These are phyloP conservation scores for Bicyclus anynana DNA, from an alignment of 1,140 invertebrate genomes.

Conservation along the genomic window DNA sequence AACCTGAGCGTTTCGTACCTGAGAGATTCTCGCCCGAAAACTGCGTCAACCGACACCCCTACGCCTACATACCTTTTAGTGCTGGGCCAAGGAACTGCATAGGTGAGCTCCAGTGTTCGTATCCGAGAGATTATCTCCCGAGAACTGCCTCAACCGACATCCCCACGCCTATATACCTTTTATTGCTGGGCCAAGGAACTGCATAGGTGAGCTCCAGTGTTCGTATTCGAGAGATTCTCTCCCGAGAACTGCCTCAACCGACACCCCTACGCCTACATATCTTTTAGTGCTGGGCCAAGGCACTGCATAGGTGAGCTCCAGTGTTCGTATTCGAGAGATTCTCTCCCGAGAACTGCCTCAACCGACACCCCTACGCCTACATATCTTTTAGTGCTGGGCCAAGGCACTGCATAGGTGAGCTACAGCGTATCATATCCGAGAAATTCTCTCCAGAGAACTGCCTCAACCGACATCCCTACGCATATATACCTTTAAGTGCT, in stretches of 20 bases:
- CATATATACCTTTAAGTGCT: constrained; percentile 83
- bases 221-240: constrained; percentile 79
- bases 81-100: constrained; percentile 80
- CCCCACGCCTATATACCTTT: too few species aligned
- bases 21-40: constrained; percentile 78
- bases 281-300: constrained; percentile 82
- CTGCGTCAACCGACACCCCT: constrained; percentile 63
- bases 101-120: too few species aligned
- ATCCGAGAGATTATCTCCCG: too few species aligned
- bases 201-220: too few species aligned
- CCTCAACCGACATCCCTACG: constrained; percentile 65
- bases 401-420: too few species aligned
- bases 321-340: too few species aligned
- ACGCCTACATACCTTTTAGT: constrained; percentile 82
- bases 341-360: too few species aligned
- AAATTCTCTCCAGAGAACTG: constrained; percentile 75
- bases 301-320: constrained; percentile 76
- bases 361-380: too few species aligned
- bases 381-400: too few species aligned
- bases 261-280: constrained; percentile 78
- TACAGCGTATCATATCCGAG: constrained; percentile 82
- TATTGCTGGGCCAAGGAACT: too few species aligned
- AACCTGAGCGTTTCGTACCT: constrained; percentile 79
- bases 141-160: too few species aligned
- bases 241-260: constrained; percentile 63